Conservation (phyloP, 53 echinoderm and acorn worm species). For the Actinopyga echinites region DNA sequence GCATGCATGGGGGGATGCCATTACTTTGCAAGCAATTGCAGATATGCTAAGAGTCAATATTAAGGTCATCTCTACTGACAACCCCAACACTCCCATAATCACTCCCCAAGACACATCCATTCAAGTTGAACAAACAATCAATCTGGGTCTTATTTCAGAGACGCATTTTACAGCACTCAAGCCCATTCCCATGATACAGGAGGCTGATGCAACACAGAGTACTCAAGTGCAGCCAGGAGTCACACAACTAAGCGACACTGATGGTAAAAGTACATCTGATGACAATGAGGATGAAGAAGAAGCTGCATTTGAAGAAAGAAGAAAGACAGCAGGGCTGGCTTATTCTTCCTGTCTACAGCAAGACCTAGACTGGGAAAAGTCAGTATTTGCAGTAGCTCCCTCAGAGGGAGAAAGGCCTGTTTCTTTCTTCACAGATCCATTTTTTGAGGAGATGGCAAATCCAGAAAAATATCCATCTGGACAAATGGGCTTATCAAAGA, state of each 20-base stretch:
- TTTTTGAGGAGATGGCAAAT: slow-evolving; percentile 45
- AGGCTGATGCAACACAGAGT: too few species aligned
- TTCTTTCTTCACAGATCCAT: slow-evolving; percentile 20
- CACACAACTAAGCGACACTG: not conserved
- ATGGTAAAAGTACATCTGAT: not conserved
- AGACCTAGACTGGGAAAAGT: not conserved
- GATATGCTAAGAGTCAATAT: not conserved
- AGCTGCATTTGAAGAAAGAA: slow-evolving; percentile 11
- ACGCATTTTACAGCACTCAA: not conserved
- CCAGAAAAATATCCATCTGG: slow-evolving; percentile 42
- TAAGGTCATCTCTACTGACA: slow-evolving; percentile 6
- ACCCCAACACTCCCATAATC: not conserved
- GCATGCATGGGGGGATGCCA: slow-evolving; percentile 18
- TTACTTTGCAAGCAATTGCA: not conserved
- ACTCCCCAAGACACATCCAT: not conserved
- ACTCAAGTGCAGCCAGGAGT: too few species aligned
- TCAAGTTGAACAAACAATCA: not conserved
- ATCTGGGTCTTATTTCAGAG: not conserved
- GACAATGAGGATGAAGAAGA: slow-evolving; percentile 6
- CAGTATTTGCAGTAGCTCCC: slow-evolving; percentile 19
- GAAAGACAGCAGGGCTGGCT: slow-evolving; percentile 12
- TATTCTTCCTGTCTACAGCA: slow-evolving; percentile 5
- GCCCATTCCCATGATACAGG: too few species aligned
- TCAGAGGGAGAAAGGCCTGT: slow-evolving; percentile 2
- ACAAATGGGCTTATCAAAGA: slow-evolving; percentile 4